Percentiles rank a stretch among this genome's conserved stretches.
These are phyloP conservation scores for Branchellion lobata DNA, from an alignment of 2,888 invertebrate genomes.

Conservation along the genomic window DNA sequence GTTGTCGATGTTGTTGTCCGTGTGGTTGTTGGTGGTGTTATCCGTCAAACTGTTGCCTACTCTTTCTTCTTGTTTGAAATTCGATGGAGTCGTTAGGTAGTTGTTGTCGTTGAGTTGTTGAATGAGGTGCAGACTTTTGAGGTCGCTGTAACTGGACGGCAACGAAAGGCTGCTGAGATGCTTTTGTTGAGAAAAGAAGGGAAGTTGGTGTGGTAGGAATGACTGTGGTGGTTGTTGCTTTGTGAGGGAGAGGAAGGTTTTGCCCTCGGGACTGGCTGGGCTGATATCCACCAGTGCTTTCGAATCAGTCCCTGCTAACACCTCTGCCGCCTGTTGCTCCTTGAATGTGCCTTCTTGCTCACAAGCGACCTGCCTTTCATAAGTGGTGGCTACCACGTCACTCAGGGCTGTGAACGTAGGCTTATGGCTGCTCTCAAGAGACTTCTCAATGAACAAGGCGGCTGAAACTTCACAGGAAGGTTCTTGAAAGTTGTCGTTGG, in stretches of 20 bases:
- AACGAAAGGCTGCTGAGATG: not conserved
- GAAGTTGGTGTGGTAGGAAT: not conserved
- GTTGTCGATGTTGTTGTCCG: not conserved
- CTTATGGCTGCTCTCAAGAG: too few relatives aligned
- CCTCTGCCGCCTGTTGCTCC: too few relatives aligned
- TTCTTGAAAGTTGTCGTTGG: too few relatives aligned
- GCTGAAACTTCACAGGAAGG: too few relatives aligned
- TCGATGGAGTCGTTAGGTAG: not conserved
- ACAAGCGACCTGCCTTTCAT: too few relatives aligned
- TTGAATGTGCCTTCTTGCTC: too few relatives aligned
- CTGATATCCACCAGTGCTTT: not conserved
- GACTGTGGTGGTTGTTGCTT: not conserved
- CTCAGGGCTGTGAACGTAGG: too few relatives aligned
- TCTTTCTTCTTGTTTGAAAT: not conserved
- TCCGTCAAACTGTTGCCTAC: not conserved
- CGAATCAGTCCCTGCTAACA: too few relatives aligned
- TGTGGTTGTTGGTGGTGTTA: too few relatives aligned
- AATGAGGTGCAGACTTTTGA: not conserved
- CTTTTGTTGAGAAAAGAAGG: not conserved
- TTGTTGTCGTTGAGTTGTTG: slow-evolving; percentile 11
- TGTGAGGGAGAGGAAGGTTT: slow-evolving; percentile 16
- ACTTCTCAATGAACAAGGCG: too few relatives aligned
- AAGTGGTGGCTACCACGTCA: too few relatives aligned
- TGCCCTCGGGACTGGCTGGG: slow-evolving; percentile 16
- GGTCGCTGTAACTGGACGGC: not conserved